Evolutionary conservation across 2,888 invertebrate genomes (phyloP).

Genomic region (Rotaria macrura): DNA sequence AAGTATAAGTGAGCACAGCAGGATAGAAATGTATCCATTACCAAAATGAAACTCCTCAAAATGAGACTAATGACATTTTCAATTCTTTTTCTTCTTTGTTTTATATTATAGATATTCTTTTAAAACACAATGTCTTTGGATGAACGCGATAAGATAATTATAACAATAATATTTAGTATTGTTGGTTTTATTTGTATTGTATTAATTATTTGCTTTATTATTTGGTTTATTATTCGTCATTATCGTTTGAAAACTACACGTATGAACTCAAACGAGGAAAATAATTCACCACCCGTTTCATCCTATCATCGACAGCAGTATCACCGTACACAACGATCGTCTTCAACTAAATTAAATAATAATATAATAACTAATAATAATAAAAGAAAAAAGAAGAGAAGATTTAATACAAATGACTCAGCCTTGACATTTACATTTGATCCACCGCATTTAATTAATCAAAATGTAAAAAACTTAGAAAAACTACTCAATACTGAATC

Average conservation of each 20-base stretch:
- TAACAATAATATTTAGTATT: not conserved
- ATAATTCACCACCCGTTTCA: not conserved
- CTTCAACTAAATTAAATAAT: not conserved
- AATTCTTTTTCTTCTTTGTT: not conserved
- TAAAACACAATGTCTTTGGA: not conserved
- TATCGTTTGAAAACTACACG: not conserved
- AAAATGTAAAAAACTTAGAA: not conserved
- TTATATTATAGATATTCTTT: not conserved
- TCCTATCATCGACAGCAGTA: not conserved
- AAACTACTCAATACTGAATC: not conserved
- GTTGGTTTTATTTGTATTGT: not conserved
- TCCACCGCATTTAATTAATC: constrained; percentile 1
- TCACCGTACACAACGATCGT: not conserved
- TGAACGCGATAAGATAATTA: not conserved
- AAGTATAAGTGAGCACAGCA: not conserved
- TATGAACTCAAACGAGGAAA: not conserved
- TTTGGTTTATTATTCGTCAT: not conserved
- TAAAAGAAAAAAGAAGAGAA: not conserved
- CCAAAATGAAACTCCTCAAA: not conserved
- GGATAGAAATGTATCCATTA: not conserved
- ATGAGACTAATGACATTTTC: not conserved
- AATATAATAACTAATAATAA: not conserved
- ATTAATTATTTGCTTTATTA: not conserved
- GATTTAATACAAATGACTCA: not conserved
- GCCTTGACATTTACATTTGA: not conserved